Percentiles rank a stretch among this genome's conserved stretches.
Conservation (phyloP, 2,113 vertebrate genomes). For the Marmota monax region DNA sequence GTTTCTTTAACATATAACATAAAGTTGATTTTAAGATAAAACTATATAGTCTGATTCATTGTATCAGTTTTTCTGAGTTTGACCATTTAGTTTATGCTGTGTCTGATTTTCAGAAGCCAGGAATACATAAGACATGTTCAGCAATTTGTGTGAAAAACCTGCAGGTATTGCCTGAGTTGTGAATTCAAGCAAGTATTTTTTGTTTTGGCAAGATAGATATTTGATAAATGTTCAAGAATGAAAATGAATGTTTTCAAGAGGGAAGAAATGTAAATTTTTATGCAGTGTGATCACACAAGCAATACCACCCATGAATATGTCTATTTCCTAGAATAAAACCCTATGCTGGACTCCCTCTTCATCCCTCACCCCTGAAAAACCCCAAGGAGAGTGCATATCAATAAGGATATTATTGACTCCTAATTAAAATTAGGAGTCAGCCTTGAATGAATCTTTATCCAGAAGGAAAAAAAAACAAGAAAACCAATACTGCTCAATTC, state of each 20-base stretch:
- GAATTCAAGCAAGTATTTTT: slow-evolving; percentile 34
- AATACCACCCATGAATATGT: slow-evolving; percentile 1
- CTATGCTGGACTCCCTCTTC: background rate
- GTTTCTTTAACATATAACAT: background rate
- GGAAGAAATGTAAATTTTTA: background rate
- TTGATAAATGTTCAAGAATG: slow-evolving; percentile 11
- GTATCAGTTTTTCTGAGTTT: slow-evolving; percentile 25
- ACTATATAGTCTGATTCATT: background rate
- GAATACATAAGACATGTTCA: background rate
- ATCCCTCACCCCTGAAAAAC: background rate
- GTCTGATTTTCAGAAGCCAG: background rate
- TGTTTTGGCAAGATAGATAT: background rate
- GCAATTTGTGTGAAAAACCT: slow-evolving; percentile 54
- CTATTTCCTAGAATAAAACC: slow-evolving; percentile 42
- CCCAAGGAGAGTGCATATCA: background rate
- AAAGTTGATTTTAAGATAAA: slow-evolving; percentile 47
- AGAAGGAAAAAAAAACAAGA: background rate
- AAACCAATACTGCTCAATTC: background rate
- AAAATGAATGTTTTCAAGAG: slow-evolving; percentile 31
- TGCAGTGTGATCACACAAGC: background rate
- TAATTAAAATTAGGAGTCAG: slow-evolving; percentile 49
- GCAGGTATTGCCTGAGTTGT: slow-evolving; percentile 63
- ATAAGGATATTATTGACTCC: background rate
- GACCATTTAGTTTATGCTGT: background rate
- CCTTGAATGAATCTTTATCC: slow-evolving; percentile 45